Conservation (phyloP, 2,888 invertebrate species). For the Argyra leucocephala region DNA sequence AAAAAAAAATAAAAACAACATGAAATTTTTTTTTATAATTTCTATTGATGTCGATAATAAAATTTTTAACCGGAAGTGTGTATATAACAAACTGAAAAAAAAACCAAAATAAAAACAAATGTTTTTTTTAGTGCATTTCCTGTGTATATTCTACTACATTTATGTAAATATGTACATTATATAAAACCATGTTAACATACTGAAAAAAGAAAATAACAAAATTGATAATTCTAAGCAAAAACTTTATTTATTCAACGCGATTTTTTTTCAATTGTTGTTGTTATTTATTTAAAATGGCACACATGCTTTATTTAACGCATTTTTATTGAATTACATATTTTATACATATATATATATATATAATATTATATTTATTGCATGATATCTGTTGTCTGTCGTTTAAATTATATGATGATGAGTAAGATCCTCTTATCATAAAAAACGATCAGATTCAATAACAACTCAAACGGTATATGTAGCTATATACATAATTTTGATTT, state of each 20-base stretch:
- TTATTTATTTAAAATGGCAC: not conserved
- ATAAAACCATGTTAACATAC: not conserved
- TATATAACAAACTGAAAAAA: not conserved
- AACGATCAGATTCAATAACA: no score
- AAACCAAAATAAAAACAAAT: not conserved
- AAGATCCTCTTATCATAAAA: no score
- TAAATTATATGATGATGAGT: no score
- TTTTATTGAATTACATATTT: no score
- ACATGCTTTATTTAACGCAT: not conserved
- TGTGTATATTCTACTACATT: not conserved
- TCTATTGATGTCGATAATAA: not conserved
- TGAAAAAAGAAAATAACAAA: not conserved
- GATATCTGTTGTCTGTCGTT: no score
- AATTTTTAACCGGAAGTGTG: conserved; percentile 3
- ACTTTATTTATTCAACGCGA: not conserved
- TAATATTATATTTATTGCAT: no score
- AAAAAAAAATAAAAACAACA: not conserved
- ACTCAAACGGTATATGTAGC: no score
- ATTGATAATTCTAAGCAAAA: not conserved
- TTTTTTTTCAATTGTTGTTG: not conserved
- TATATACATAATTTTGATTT: no score
- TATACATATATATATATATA: no score
- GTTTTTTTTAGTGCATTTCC: conserved; percentile 2
- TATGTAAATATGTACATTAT: not conserved
- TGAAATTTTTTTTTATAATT: not conserved